A percentile compares a stretch with the other conserved stretches of the same genome.
Conservation (phyloP, 2,888 invertebrate species). For the Cantharis lateralis region DNA sequence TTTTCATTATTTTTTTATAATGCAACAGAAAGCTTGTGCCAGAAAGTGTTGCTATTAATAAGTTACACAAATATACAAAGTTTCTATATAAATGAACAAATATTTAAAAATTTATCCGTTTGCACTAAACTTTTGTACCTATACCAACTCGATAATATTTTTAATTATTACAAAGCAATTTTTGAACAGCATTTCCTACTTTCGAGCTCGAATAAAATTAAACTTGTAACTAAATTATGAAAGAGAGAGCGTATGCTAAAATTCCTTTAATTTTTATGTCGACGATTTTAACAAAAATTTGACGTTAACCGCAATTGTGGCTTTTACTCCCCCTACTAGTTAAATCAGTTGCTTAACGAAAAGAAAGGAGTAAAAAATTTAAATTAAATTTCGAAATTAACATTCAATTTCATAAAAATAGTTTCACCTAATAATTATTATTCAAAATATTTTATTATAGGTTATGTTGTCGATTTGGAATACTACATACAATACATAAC, state of each 20-base stretch:
- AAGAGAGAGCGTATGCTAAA: not conserved
- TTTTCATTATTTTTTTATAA: not conserved
- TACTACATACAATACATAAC: too few species aligned
- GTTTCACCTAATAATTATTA: not conserved
- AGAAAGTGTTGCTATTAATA: not conserved
- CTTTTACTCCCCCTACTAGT: not conserved
- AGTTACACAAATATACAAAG: not conserved
- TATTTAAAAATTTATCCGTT: not conserved
- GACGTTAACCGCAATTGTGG: not conserved
- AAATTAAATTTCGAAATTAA: not conserved
- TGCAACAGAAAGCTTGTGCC: not conserved
- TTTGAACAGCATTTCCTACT: not conserved
- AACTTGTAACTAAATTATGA: not conserved
- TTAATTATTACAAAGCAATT: not conserved
- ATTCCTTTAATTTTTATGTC: not conserved
- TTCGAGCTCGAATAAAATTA: not conserved
- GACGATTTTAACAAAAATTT: not conserved
- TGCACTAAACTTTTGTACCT: not conserved
- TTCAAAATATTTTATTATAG: not conserved
- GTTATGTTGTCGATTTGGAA: too few species aligned
- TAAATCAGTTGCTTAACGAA: not conserved
- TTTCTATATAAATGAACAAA: not conserved
- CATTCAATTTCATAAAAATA: not conserved
- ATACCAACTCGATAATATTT: not conserved
- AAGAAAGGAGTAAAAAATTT: not conserved